A percentile compares a stretch with the other conserved stretches of the same genome.
Conservation (phyloP, 2,113 vertebrate species). For the Nothocercus julius region DNA sequence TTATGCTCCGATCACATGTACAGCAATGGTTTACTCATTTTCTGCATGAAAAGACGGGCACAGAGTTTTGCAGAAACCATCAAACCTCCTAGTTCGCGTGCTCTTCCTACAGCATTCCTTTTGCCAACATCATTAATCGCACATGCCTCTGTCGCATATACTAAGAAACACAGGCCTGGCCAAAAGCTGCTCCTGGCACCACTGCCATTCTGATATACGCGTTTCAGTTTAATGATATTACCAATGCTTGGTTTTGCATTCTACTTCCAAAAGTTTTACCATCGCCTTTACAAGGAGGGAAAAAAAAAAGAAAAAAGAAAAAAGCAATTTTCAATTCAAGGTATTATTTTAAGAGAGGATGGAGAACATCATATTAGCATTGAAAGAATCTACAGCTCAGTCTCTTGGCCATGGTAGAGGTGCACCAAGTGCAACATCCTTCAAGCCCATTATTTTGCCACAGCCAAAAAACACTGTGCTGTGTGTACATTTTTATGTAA, state of each 20-base stretch:
- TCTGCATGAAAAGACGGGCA: conserved; percentile 71
- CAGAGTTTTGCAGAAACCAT: conserved; percentile 65
- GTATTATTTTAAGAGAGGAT: neutral
- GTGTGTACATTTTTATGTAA: conserved; percentile 10
- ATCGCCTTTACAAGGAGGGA: neutral
- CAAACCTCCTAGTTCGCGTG: conserved; percentile 58
- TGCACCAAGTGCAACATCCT: conserved; percentile 12
- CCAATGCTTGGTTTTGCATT: conserved; percentile 51
- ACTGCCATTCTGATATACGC: conserved; percentile 48
- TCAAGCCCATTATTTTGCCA: conserved; percentile 58
- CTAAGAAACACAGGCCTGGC: conserved; percentile 63
- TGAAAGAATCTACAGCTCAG: neutral
- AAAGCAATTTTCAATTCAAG: neutral
- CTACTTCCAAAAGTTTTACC: neutral
- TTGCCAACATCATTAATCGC: conserved; percentile 74
- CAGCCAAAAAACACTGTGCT: neutral
- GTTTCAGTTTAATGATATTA: conserved; percentile 62
- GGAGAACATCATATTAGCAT: conserved; percentile 20
- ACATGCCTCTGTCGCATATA: conserved; percentile 60
- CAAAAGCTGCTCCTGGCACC: conserved; percentile 67
- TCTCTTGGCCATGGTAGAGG: neutral
- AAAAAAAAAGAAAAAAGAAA: neutral
- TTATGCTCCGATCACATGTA: conserved; percentile 61
- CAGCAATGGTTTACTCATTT: conserved; percentile 70
- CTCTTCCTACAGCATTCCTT: conserved; percentile 55